Base-by-base conservation (phyloP, 2,113 vertebrate genomes). In the Pseudolaguvia tuberculata region DNA sequence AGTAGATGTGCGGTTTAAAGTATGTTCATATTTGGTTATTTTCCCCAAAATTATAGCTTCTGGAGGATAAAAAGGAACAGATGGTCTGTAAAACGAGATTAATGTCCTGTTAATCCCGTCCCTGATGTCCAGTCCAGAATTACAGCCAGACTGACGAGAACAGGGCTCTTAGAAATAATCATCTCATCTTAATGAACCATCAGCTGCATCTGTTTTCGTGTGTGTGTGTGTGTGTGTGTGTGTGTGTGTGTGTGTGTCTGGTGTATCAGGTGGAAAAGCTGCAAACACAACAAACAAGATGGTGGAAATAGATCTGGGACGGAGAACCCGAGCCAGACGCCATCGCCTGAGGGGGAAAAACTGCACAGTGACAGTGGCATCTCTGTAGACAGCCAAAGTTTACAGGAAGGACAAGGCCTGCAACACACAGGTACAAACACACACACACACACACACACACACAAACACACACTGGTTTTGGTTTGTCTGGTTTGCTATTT, bases 321-420 rank as follows among this genome's bases (percentile, higher is more conserved):
- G 0, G 90, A 88, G 75, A 95, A 95, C 87, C 94, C 94, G 70
- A 96, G 96, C 88, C 95, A 96, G 88, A 96, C 93, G 0, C 94
- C 95, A 0, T 96, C 96, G 0, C 94, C 96, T 0, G 96, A 97
- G 84, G 97, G 94, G 0, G 97, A 99, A 82, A 99, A 99, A 76
- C 92, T 98, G n/a, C 96, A 98, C 88, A 98, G 96, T 0, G 96
- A 98, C 89, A 98, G 96, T 0, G 97, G 96, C 75, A 98, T 98
- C 86, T 98, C 96, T 0, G 97, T 99, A 82, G 95, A 98, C 88
- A 96, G 91, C 85, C 95, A 98, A 81, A 98, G 96, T 84, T 91
- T 94, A 68, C 95, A 94, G 9, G 95, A 98, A 79, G 94, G 87
- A 87, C 91, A 93, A n/a, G 89, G 90, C 31, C 89, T 88, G 3